A percentile compares a stretch with the other conserved stretches of the same genome.
Conservation (phyloP, 2,113 vertebrate species). For the Macrotis lagotis region DNA sequence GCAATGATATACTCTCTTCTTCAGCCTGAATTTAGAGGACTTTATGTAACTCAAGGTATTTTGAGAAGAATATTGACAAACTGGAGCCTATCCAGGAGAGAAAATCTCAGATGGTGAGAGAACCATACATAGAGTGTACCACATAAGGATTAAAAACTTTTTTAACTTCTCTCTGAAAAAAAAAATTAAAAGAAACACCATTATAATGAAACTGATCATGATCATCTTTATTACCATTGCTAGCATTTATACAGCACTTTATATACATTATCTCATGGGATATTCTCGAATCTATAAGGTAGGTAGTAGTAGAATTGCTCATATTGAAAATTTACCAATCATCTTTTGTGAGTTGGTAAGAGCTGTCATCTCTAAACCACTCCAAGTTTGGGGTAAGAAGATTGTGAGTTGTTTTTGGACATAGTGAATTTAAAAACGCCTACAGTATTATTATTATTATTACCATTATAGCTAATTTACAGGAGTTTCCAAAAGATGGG, state of each 20-base stretch:
- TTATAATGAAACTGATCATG: background rate
- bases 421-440: background rate
- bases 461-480: background rate
- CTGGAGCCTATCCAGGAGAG: background rate
- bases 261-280: background rate
- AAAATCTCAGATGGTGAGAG: background rate
- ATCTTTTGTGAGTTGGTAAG: background rate
- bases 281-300: background rate
- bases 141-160: background rate
- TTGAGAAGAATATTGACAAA: background rate
- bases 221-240: background rate
- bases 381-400: background rate
- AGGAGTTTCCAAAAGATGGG: background rate
- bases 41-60: background rate
- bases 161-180: background rate
- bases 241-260: background rate
- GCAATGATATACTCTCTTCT: no score
- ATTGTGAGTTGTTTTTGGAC: background rate
- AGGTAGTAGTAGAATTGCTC: background rate
- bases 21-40: background rate
- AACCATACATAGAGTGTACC: background rate
- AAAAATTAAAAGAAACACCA: background rate
- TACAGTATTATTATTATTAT: background rate
- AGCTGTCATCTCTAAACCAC: background rate
- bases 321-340: background rate